A percentile compares a stretch with the other conserved stretches of the same genome.
Conservation (phyloP, 92 coral and sea anemone genomes). For the Parazoanthus swiftii region DNA sequence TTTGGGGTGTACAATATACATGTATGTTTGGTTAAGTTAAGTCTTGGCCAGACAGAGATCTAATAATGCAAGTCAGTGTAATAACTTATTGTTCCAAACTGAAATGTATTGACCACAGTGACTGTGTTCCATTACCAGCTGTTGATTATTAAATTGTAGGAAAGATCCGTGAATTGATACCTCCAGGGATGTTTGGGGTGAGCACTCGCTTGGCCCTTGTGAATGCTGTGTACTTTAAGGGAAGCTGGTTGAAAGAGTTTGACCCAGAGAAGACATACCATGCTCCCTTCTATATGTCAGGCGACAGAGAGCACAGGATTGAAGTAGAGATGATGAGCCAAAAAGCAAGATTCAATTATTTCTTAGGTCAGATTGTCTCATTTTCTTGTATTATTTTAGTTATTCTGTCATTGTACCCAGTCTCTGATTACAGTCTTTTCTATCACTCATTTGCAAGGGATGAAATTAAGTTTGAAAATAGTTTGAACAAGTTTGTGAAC, state of each 20-base stretch:
- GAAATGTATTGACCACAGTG: neutral
- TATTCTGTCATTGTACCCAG: too few species aligned
- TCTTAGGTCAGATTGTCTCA: neutral
- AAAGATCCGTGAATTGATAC: slow-evolving; percentile 76
- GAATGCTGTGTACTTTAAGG: slow-evolving; percentile 91
- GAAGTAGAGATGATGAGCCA: slow-evolving; percentile 83
- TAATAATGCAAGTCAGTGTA: too few species aligned
- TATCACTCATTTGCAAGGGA: too few species aligned
- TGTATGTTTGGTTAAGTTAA: too few species aligned
- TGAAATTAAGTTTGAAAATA: too few species aligned
- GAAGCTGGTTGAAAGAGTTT: slow-evolving; percentile 78
- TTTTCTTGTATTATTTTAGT: too few species aligned
- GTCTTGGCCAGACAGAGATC: too few species aligned
- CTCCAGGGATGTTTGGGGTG: slow-evolving; percentile 53
- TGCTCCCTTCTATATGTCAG: slow-evolving; percentile 63
- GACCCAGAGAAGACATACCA: slow-evolving; percentile 55
- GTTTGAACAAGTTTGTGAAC: too few species aligned
- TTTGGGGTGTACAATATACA: too few species aligned
- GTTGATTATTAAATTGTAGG: neutral
- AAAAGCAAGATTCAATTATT: slow-evolving; percentile 58
- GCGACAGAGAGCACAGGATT: slow-evolving; percentile 43
- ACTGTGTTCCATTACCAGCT: neutral
- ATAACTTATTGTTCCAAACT: neutral
- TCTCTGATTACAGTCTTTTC: too few species aligned
- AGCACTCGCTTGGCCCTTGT: slow-evolving; percentile 67